Evolutionary conservation across 35 echinoderm and acorn worm species (phyloP), one percentile per base, ranked within the genome.

Genomic region (Anneissia japonica): DNA sequence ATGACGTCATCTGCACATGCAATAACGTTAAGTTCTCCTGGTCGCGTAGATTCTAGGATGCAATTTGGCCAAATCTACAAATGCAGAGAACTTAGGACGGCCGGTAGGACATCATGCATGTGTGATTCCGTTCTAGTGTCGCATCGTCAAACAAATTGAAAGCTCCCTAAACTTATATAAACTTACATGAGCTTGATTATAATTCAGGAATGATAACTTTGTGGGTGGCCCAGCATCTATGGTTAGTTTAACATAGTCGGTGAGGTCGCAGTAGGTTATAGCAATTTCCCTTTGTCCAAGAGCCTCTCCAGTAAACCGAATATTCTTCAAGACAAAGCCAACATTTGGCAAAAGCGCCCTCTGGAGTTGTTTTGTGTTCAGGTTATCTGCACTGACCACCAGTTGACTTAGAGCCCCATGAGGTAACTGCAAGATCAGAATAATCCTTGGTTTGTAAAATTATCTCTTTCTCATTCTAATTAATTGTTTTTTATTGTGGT

Each of bases 351-450:
- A 40, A 23, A 91, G 81, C 14, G 46, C 38, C 46, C 89, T 92
- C 85, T 94, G 86, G 16, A 99, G 85, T 55, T 41, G 32, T 46
- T 85, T 93, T 33, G 74, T 77, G 79, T 91, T 88, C 0, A 99
- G 56, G 26, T 90, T 92, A 17, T 78, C 45, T 0, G 81, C 92
- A 0, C 79, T 83, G 23, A 99, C 92, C 74, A 81, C 82, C 2
- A 99, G 81, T 11, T 92, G 80, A 46, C 91, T 93, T 13, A 99
- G 83, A 32, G 96, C 80, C 34, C 92, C 77, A 74, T 99, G 91
- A 35, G 96, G 96, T 23, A 94, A 64, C 95, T 97, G 86, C 4
- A 72, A 74, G 45, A 76, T 5, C 86, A 6, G 33, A 77, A n/a
- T n/a, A n/a, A n/a, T 11, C 11, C 46, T 13, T 13, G 46, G 11